Evolutionary conservation across 2,797 vertebrate genomes (phyloP), one percentile per base, ranked within the genome.

Genomic region (Amphiprion clarkii): DNA sequence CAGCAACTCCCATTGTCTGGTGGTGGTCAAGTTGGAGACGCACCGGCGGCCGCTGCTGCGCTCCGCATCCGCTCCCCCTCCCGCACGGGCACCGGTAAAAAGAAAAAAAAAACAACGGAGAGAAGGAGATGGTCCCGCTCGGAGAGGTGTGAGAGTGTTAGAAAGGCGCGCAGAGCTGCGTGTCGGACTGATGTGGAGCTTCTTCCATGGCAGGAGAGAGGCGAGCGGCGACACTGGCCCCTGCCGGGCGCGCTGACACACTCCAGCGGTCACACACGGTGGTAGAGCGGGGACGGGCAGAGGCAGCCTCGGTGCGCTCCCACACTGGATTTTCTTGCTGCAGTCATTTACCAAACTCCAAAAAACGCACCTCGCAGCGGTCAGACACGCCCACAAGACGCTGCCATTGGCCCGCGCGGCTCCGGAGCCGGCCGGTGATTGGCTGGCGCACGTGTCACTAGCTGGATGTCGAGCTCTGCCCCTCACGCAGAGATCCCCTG

Each of bases 281-380:
- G 74, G 61, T 36, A 44, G 44, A 57, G 67, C 10, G 10, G 0
- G 11, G 48, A 51, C 58, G 36, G 58, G 33, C 42, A 9, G 62
- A 86, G 85, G 71, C 89, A 88, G 76, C 86, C 90, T 88, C 87
- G 58, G 93, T 90, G 95, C 90, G 89, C 78, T 92, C 90, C 78
- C 81, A 93, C 93, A 78, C 92, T 92, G 94, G 92, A 85, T 95
- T 96, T 96, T 87, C 95, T 94, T 97, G 94, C 97, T 97, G 97
- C 97, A 98, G 97, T 98, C 96, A 98, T 99, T 98, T 98, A 97
- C 95, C 96, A 97, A 97, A 98, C 96, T 96, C 94, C 92, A 68
- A 85, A 92, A 93, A 91, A 93, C 94, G 93, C 90, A 91, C 82
- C 89, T 92, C 91, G 59, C 88, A 66, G 93, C 62, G 82, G 53